Evolutionary conservation across 2,797 vertebrate genomes (phyloP).

Genomic region (Xyrichtys novacula): DNA sequence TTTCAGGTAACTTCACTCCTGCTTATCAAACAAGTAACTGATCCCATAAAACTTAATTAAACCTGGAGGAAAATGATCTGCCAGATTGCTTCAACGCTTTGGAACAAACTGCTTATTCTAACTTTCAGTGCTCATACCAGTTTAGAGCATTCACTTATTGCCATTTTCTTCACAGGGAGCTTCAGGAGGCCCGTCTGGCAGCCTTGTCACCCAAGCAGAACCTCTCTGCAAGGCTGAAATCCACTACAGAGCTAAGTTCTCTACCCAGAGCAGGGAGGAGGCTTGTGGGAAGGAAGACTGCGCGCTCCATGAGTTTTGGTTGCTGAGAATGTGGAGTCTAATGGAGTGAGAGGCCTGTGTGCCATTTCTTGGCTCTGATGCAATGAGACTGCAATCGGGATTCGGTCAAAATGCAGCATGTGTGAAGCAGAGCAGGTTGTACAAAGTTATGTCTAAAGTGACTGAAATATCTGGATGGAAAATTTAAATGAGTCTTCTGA

Average conservation of each 20-base stretch:
- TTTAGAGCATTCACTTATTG: not conserved
- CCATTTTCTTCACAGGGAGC: constrained; percentile 82
- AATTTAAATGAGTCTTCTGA: not conserved
- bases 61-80: too few species aligned
- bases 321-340: constrained; percentile 72
- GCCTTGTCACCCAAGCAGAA: constrained; percentile 79
- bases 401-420: constrained; percentile 6
- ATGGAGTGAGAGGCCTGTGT: not conserved
- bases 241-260: constrained; percentile 32
- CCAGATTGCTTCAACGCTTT: too few species aligned
- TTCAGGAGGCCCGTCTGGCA: constrained; percentile 89
- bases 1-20: too few species aligned
- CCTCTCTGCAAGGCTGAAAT: constrained; percentile 32
- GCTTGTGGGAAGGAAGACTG: constrained; percentile 86
- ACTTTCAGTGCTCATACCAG: not conserved
- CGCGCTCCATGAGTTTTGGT: constrained; percentile 90
- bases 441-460: not conserved
- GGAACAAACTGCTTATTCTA: too few species aligned
- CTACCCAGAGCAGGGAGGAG: constrained; percentile 73
- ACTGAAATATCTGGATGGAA: too few species aligned
- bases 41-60: too few species aligned
- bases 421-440: not conserved
- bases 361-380: not conserved
- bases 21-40: too few species aligned
- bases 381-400: not conserved